Conservation (phyloP, 2,113 vertebrate genomes). For the Elgaria multicarinata region DNA sequence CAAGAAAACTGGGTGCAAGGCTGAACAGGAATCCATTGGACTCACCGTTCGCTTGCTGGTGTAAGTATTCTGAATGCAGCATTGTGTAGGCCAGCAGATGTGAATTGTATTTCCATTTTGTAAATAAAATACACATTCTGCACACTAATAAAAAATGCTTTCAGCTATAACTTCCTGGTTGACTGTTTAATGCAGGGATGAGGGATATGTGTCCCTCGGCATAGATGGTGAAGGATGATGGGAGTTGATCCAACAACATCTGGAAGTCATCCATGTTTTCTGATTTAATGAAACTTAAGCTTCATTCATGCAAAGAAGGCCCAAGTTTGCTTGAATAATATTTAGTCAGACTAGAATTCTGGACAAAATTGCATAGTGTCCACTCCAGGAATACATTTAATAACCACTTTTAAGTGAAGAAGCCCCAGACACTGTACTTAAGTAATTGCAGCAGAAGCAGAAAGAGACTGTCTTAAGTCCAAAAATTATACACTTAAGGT, state of each 20-base stretch:
- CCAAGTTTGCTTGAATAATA: slow-evolving; percentile 25
- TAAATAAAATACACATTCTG: neutral
- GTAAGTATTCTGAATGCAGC: neutral
- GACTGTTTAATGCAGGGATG: too few relatives aligned
- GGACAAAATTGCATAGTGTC: slow-evolving; percentile 21
- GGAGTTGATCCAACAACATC: too few relatives aligned
- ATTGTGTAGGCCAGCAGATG: neutral
- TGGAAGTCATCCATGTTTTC: too few relatives aligned
- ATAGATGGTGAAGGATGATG: too few relatives aligned
- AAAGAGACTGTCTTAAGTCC: neutral
- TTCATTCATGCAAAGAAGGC: slow-evolving; percentile 27
- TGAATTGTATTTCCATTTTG: neutral
- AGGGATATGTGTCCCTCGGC: too few relatives aligned
- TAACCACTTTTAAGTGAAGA: slow-evolving; percentile 21
- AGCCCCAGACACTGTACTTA: neutral
- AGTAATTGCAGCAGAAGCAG: slow-evolving; percentile 9
- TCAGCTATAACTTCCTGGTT: neutral
- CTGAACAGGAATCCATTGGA: too few relatives aligned
- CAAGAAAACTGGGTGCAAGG: too few relatives aligned
- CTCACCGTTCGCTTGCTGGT: too few relatives aligned
- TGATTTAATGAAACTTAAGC: neutral
- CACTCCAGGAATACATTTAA: neutral
- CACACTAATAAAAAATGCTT: accelerated
- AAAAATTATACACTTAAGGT: neutral
- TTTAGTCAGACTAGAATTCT: neutral